Conservation (phyloP, 2,888 invertebrate genomes). For the Tetranychus truncatus region DNA sequence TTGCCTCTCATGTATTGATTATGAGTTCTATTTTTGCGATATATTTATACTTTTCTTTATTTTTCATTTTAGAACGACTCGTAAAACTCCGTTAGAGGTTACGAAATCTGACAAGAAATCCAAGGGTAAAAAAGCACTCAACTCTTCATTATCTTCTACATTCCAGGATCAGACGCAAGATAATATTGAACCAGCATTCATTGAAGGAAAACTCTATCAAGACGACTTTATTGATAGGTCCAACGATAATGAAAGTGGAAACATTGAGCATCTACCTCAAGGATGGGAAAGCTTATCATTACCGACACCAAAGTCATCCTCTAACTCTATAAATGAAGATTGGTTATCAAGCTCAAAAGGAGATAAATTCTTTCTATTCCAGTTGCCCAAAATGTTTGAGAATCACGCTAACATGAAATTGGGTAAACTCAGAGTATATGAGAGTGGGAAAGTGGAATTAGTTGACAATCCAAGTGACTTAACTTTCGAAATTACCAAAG, state of each 20-base stretch:
- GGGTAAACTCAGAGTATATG: conserved; percentile 4
- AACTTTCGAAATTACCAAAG: neutral
- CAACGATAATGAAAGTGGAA: neutral
- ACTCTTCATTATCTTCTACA: neutral
- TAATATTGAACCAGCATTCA: neutral
- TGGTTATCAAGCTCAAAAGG: neutral
- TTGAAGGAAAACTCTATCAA: conserved; percentile 1
- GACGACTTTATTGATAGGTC: neutral
- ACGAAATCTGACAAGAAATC: neutral
- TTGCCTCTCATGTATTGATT: neutral
- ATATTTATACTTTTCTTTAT: neutral
- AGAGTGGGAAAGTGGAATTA: conserved; percentile 4
- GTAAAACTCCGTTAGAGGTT: neutral
- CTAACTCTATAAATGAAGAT: neutral
- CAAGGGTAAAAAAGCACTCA: neutral
- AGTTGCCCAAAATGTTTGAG: neutral
- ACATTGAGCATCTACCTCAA: neutral
- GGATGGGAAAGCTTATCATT: conserved; percentile 2
- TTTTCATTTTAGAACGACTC: neutral
- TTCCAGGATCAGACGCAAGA: neutral
- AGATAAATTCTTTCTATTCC: neutral
- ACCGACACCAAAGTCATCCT: neutral
- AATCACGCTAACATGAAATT: neutral
- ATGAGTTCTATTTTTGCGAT: neutral
- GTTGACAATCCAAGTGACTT: neutral